A percentile compares a stretch with the other conserved stretches of the same genome.
phyloP scores from a whole-genome alignment of 2,113 vertebrate genomes.

The Anarrhichthys ocellatus region DNA sequence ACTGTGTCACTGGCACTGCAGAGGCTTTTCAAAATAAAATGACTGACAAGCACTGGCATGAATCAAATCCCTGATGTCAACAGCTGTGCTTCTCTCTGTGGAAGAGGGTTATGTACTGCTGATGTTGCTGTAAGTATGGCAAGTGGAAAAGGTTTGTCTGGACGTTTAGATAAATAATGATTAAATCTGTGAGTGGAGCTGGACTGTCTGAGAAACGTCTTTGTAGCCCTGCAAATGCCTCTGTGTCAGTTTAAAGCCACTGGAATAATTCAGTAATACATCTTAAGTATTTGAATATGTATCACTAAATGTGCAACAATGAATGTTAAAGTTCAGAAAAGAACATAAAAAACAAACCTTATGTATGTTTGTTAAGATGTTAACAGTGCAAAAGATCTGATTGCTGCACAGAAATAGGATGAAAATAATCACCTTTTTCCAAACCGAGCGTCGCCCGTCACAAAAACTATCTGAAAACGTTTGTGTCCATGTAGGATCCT shows the following conservation, averaged over 20 bases:
- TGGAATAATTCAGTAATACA: background rate
- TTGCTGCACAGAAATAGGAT: background rate
- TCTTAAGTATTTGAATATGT: background rate
- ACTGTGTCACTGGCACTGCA: conserved; percentile 13
- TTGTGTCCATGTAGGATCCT: background rate
- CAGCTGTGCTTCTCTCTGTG: background rate
- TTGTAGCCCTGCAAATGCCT: too few relatives aligned
- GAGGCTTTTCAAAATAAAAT: conserved; percentile 20
- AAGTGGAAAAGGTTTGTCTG: conserved; percentile 5
- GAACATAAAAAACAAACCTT: background rate
- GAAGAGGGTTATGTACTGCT: background rate
- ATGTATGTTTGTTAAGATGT: background rate
- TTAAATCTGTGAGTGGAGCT: conserved; percentile 12
- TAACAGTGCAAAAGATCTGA: background rate
- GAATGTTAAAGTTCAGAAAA: background rate
- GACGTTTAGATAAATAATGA: background rate
- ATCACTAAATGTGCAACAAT: background rate
- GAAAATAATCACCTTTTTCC: background rate
- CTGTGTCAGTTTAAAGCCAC: background rate
- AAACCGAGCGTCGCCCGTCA: background rate
- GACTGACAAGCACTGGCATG: conserved; percentile 7
- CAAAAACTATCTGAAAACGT: background rate
- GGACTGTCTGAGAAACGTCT: background rate
- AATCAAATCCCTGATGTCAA: conserved; percentile 37
- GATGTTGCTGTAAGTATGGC: background rate